These are phyloP conservation scores for Mnemiopsis leidyi DNA, from an alignment of 37 sponge, comb jelly and placozoan genomes.

Conservation along the genomic window DNA sequence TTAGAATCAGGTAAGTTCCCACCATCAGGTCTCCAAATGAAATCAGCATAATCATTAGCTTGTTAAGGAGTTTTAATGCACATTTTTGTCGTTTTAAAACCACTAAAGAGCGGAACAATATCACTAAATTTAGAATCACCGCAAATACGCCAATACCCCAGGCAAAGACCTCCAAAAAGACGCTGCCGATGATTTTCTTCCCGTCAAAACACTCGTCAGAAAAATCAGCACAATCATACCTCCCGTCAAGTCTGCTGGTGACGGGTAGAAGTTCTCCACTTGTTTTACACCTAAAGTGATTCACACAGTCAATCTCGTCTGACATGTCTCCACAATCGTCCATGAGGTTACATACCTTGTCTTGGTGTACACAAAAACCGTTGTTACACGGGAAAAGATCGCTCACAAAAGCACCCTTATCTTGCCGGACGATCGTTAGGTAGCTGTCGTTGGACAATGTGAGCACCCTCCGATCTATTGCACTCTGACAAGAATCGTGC, in stretches of 20 bases:
- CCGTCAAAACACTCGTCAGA: slow-evolving; percentile 25
- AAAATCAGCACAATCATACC: background rate
- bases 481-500: background rate
- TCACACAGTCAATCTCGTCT: background rate
- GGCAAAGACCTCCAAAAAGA: background rate
- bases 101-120: background rate
- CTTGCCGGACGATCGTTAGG: background rate
- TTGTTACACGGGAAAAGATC: slow-evolving; percentile 10
- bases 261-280: background rate
- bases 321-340: slow-evolving; percentile 22
- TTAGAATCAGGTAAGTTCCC: background rate
- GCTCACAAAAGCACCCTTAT: background rate
- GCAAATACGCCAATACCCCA: background rate
- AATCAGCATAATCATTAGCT: background rate
- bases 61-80: background rate
- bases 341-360: slow-evolving; percentile 14
- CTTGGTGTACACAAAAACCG: background rate
- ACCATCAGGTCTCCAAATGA: slow-evolving; percentile 1
- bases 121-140: background rate
- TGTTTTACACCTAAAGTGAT: background rate
- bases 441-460: background rate
- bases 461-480: background rate
- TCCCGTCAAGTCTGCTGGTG: background rate
- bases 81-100: slow-evolving; percentile 1
- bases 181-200: background rate